Conservation (phyloP, 2,888 invertebrate genomes). For the Stegophylla sp. region DNA sequence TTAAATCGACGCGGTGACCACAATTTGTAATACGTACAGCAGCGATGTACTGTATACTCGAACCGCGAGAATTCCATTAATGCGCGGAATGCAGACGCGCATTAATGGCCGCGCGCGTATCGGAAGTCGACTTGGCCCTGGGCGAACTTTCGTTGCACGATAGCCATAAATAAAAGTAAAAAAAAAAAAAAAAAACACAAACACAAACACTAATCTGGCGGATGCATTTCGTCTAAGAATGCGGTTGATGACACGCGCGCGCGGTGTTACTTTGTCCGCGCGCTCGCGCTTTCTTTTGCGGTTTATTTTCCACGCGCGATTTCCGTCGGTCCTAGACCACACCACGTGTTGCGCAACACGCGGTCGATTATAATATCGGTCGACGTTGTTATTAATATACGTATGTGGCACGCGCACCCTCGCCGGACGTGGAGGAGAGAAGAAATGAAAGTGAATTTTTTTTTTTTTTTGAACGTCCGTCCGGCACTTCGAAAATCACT, state of each 20-base stretch:
- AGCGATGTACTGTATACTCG: not conserved
- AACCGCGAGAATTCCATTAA: constrained; percentile 41
- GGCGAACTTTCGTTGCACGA: constrained; percentile 51
- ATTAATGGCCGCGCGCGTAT: constrained; percentile 26
- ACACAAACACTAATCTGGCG: constrained; percentile 23
- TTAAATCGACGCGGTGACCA: constrained; percentile 31
- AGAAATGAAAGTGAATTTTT: no score
- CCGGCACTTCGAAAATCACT: no score
- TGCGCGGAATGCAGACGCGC: constrained; percentile 49
- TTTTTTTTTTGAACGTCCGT: no score
- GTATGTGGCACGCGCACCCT: no score
- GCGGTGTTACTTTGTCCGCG: not conserved
- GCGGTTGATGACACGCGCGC: constrained; percentile 47
- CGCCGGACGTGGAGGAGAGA: no score
- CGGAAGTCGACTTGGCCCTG: constrained; percentile 53
- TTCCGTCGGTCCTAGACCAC: not conserved
- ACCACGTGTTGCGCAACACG: no score
- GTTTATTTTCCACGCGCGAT: constrained; percentile 11
- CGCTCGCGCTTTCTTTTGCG: constrained; percentile 37
- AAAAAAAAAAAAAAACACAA: constrained; percentile 13
- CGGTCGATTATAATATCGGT: no score
- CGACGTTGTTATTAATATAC: no score
- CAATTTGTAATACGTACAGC: no score
- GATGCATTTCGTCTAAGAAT: constrained; percentile 46
- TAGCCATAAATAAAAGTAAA: constrained; percentile 32